Conservation (phyloP, 2,888 invertebrate species). For the Agrilus cyanescens region DNA sequence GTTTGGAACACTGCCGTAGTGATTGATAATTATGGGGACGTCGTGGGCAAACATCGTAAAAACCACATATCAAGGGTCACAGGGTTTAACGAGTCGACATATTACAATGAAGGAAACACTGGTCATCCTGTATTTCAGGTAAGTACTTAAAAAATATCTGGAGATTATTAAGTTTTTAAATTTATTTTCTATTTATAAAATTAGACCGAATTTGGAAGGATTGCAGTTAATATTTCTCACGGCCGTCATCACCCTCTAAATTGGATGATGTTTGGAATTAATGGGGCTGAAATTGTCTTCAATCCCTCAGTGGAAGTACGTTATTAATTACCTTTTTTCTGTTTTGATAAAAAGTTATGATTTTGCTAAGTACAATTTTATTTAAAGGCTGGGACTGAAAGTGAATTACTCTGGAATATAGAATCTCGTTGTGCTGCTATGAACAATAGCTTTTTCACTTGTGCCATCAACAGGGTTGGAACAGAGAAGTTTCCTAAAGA, state of each 20-base stretch:
- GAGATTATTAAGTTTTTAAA: too few species aligned
- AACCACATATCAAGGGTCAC: conserved; percentile 97
- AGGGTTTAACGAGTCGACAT: conserved; percentile 94
- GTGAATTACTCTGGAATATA: conserved; percentile 89
- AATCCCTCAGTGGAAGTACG: conserved; percentile 91
- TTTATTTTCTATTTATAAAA: conserved; percentile 20
- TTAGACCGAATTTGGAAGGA: conserved; percentile 68
- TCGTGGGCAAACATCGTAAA: conserved; percentile 90
- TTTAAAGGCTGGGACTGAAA: conserved; percentile 43
- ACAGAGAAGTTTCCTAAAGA: conserved; percentile 69
- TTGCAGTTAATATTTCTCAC: conserved; percentile 94
- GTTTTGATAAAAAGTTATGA: neutral
- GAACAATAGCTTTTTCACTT: conserved; percentile 89
- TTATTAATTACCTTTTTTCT: neutral
- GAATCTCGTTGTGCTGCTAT: conserved; percentile 93
- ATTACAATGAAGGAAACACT: conserved; percentile 86
- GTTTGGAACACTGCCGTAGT: conserved; percentile 95
- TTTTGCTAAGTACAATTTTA: neutral
- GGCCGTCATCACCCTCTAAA: conserved; percentile 95
- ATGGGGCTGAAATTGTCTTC: conserved; percentile 97
- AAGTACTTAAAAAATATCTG: conserved; percentile 6
- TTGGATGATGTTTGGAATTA: conserved; percentile 94
- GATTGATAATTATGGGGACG: conserved; percentile 71
- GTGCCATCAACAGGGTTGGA: conserved; percentile 91
- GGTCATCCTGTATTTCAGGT: conserved; percentile 86